phyloP scores from a whole-genome alignment of 2,888 invertebrate species.

The Melikaiella ostensackeni region DNA sequence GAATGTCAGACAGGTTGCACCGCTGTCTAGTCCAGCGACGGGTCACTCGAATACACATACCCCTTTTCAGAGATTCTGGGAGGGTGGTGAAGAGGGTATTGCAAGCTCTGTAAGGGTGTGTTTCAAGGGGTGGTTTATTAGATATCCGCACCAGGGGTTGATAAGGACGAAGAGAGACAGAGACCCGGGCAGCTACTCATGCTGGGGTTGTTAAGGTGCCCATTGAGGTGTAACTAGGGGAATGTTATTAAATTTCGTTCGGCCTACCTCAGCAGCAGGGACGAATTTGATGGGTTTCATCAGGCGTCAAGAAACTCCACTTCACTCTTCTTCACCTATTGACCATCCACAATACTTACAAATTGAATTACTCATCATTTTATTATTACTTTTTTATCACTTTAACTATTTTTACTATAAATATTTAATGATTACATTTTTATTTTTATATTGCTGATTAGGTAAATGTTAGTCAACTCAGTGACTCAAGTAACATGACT shows the following conservation, averaged over 20 bases:
- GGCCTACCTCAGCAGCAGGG: conserved; percentile 71
- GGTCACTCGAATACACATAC: conserved; percentile 61
- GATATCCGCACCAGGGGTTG: conserved; percentile 68
- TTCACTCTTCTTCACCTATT: conserved; percentile 52
- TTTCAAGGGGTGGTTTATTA: conserved; percentile 74
- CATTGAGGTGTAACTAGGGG: conserved; percentile 78
- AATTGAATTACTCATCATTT: conserved; percentile 12
- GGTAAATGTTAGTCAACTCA: no score
- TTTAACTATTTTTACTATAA: not conserved
- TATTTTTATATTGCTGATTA: no score
- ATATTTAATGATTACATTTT: not conserved
- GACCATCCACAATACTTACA: conserved; percentile 47
- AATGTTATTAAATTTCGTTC: conserved; percentile 78
- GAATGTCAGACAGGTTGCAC: conserved; percentile 70
- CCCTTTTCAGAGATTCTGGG: conserved; percentile 44
- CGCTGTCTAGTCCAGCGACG: conserved; percentile 66
- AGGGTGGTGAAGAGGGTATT: conserved; percentile 56
- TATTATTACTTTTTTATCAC: not conserved
- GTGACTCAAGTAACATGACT: no score
- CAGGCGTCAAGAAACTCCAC: conserved; percentile 61
- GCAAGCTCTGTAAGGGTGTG: conserved; percentile 60
- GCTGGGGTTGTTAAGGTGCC: conserved; percentile 77
- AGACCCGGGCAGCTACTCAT: conserved; percentile 59
- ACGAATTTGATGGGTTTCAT: conserved; percentile 72
- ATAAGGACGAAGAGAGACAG: conserved; percentile 53